Evolutionary conservation across 2,113 vertebrate species (phyloP).

Genomic region (Platysteira castanea): DNA sequence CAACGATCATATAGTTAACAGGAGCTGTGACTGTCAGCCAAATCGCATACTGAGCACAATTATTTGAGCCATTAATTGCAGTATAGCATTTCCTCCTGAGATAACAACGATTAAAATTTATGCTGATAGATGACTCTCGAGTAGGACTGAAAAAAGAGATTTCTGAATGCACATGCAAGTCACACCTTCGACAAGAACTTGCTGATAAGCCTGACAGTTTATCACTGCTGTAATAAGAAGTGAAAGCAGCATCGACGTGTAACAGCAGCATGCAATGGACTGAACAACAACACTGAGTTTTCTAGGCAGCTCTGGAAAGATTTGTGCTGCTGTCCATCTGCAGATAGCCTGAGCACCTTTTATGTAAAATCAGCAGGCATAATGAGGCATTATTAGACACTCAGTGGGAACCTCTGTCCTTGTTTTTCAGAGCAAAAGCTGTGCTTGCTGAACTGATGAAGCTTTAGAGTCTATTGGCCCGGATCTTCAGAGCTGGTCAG

Average conservation of each 20-base stretch:
- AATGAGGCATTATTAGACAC: constrained; percentile 24
- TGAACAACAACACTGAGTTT: neutral
- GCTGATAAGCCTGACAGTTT: constrained; percentile 8
- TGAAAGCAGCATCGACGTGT: fast-evolving
- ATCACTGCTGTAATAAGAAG: neutral
- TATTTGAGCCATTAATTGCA: constrained; percentile 61
- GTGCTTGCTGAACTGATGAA: neutral
- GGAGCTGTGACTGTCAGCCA: neutral
- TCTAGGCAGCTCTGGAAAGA: neutral
- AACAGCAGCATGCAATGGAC: neutral
- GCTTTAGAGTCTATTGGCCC: neutral
- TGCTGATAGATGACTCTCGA: constrained; percentile 26
- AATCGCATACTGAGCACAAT: neutral
- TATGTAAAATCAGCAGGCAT: constrained; percentile 25
- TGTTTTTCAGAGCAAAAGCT: neutral
- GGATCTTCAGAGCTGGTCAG: neutral
- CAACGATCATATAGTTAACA: neutral
- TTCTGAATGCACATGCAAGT: constrained; percentile 18
- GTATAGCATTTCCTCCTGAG: constrained; percentile 45
- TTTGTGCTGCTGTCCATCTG: neutral
- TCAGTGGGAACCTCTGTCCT: neutral
- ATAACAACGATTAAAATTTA: constrained; percentile 58
- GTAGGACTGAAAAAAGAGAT: neutral
- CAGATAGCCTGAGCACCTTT: constrained; percentile 18
- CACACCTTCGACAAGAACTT: neutral